A percentile compares a stretch with the other conserved stretches of the same genome.
Conservation (phyloP, 2,113 vertebrate genomes). For the Pterocles burchelli region DNA sequence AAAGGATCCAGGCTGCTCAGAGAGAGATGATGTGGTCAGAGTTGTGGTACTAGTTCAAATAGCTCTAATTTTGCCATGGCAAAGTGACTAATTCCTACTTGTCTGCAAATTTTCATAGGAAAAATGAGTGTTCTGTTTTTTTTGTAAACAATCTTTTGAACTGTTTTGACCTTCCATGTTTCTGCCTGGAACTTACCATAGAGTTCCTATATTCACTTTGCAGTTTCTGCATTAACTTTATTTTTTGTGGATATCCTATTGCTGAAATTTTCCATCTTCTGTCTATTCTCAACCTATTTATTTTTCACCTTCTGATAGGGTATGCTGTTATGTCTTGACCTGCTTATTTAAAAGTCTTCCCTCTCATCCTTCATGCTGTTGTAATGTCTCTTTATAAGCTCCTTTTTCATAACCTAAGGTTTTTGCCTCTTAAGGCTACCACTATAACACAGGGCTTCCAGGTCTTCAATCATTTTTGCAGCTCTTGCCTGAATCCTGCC, state of each 20-base stretch:
- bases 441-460: neutral
- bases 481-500: neutral
- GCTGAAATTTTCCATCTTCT: neutral
- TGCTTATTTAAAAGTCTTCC: neutral
- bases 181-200: neutral
- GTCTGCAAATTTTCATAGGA: neutral
- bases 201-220: neutral
- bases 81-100: neutral
- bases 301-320: neutral
- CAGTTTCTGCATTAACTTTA: neutral
- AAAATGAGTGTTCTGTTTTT: neutral
- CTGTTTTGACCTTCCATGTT: neutral
- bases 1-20: neutral
- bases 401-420: neutral
- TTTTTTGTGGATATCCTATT: neutral
- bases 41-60: neutral
- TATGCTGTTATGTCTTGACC: neutral
- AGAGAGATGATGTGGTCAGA: neutral
- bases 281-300: neutral
- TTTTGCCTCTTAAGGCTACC: neutral
- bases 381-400: neutral
- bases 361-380: neutral
- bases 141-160: neutral
- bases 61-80: neutral
- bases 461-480: neutral